Percentiles rank a stretch among this genome's conserved stretches.
These are phyloP conservation scores for Zenarchopterus dispar DNA, from an alignment of 2,797 vertebrate species.

Conservation along the genomic window DNA sequence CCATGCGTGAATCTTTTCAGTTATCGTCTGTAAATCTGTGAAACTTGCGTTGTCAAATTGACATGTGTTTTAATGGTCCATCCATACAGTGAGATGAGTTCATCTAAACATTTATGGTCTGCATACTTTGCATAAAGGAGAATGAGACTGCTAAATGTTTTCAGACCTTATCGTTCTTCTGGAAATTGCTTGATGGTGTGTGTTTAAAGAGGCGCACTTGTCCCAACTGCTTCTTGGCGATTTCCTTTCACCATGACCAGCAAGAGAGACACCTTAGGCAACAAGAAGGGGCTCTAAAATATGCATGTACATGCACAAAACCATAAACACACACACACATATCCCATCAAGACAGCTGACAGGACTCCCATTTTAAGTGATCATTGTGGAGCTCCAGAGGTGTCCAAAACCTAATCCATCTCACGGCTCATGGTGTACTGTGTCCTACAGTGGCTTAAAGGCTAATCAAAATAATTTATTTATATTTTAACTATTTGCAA, in stretches of 20 bases:
- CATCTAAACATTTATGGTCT: constrained; percentile 30
- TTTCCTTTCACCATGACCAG: constrained; percentile 49
- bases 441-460: constrained; percentile 18
- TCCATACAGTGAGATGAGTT: constrained; percentile 37
- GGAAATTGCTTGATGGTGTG: constrained; percentile 21
- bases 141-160: constrained; percentile 20
- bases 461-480: background rate
- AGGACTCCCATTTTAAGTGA: constrained; percentile 65
- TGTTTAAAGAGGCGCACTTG: constrained; percentile 28
- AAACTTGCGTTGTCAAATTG: constrained; percentile 43
- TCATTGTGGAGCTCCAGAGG: constrained; percentile 58
- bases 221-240: constrained; percentile 36
- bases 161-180: constrained; percentile 36
- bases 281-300: constrained; percentile 1
- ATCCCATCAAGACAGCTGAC: constrained; percentile 24
- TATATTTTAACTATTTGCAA: background rate
- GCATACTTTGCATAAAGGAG: constrained; percentile 24
- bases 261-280: constrained; percentile 37
- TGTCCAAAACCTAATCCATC: constrained; percentile 62
- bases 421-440: constrained; percentile 58
- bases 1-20: constrained; percentile 55
- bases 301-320: too few relatives aligned
- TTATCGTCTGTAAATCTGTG: constrained; percentile 56
- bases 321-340: background rate
- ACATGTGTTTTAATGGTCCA: constrained; percentile 49